Evolutionary conservation across 2,113 vertebrate species (phyloP).

Genomic region (Coreoperca whiteheadi): DNA sequence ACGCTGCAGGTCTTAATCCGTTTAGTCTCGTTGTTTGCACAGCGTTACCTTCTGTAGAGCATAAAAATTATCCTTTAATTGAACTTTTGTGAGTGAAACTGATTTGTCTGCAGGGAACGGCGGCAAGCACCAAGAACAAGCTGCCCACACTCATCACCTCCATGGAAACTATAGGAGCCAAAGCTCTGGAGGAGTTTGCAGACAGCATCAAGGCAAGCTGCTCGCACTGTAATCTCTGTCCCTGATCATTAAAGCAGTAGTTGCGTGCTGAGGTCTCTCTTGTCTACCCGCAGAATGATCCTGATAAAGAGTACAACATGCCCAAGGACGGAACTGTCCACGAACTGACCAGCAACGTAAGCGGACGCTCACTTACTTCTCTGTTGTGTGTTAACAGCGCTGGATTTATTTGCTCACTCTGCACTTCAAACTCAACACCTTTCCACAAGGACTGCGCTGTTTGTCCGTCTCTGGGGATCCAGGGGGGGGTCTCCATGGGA

Average conservation of each 20-base stretch:
- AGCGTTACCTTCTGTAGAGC: background rate
- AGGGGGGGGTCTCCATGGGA: conserved; percentile 5
- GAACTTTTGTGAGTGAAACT: accelerated
- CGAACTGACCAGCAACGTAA: conserved; percentile 96
- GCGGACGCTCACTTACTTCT: conserved; percentile 15
- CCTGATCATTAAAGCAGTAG: background rate
- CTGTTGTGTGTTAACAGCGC: background rate
- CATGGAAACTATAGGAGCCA: conserved; percentile 97
- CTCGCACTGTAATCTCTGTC: background rate
- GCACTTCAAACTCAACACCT: background rate
- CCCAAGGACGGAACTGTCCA: conserved; percentile 98
- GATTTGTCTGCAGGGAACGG: conserved; percentile 88
- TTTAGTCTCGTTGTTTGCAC: background rate
- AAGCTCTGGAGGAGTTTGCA: conserved; percentile 97
- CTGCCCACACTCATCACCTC: conserved; percentile 95
- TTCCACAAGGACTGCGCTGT: background rate
- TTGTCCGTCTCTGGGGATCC: conserved; percentile 11
- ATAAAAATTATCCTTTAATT: no score
- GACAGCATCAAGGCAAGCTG: conserved; percentile 95
- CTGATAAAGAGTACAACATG: conserved; percentile 99
- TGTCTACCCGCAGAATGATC: conserved; percentile 88
- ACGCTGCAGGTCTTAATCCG: conserved; percentile 89
- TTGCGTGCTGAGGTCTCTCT: background rate
- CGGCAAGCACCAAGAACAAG: conserved; percentile 99
- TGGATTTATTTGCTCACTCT: conserved; percentile 13